These are phyloP conservation scores for Drosophila asahinai DNA, from an alignment of 1,140 invertebrate genomes.

Conservation along the genomic window DNA sequence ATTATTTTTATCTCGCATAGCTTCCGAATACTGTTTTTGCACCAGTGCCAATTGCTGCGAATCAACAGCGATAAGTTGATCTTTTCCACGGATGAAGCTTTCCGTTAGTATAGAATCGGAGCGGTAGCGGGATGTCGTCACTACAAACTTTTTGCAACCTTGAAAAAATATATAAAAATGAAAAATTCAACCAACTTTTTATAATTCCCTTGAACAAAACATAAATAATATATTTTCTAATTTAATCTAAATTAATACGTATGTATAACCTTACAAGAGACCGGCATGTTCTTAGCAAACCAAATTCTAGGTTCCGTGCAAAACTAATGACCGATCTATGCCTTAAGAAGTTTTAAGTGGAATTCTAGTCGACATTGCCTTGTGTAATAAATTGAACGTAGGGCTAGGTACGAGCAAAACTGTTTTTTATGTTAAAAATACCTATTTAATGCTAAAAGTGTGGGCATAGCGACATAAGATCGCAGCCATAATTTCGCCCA, in stretches of 20 bases:
- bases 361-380: not conserved
- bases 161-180: not conserved
- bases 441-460: too few species aligned
- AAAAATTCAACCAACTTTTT: not conserved
- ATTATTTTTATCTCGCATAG: slow-evolving; percentile 35
- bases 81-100: slow-evolving; percentile 50
- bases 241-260: too few species aligned
- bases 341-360: not conserved
- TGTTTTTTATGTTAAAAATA: too few species aligned
- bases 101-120: slow-evolving; percentile 61
- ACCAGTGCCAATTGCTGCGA: slow-evolving; percentile 41
- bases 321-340: not conserved
- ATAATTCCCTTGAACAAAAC: too few species aligned
- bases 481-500: too few species aligned
- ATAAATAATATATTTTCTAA: not conserved
- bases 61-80: slow-evolving; percentile 60
- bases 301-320: too few species aligned
- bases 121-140: slow-evolving; percentile 67
- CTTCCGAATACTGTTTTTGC: slow-evolving; percentile 45
- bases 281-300: too few species aligned
- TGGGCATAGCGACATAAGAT: too few species aligned
- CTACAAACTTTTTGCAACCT: slow-evolving; percentile 62
- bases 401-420: too few species aligned
- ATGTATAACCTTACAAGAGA: too few species aligned
- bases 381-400: too few species aligned